Base-by-base conservation (phyloP, 2,797 vertebrate species). In the Synanceia verrucosa region DNA sequence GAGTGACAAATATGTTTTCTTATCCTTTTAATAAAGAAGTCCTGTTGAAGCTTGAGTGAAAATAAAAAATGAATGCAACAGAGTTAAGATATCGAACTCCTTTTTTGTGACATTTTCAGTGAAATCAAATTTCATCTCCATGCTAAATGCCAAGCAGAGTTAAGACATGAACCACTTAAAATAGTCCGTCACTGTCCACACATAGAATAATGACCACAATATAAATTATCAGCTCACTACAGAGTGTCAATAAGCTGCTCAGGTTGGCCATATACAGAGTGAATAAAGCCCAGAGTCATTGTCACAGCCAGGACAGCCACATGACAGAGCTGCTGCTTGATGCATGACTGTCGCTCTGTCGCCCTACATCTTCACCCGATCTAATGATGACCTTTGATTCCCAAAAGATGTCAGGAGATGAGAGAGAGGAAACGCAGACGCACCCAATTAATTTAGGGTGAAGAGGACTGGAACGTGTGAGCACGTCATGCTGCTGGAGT, bases 381-480 rank as follows among this genome's bases (percentile, higher is more conserved):
- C 84, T 91, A 91, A 91, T 86, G 86, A 90, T 84, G 86, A 93
- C 90, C 91, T 93, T 89, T 91, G 90, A 91, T 86, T 89, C 79
- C 86, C 82, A 84, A 86, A 89, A 88, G 89, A 88, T 90, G 89
- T 91, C 90, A 84, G 72, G 79, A 78, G 79, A 88, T 31, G 74
- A 70, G 63, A 72, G 76, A 79, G 82, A 79, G 83, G 75, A 87
- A 82, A 84, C 44, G 63, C 73, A 74, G 83, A 85, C 43, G 58
- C 83, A 64, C 77, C 90, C 90, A 92, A 90, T 93, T 91, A 90
- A 87, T 87, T 89, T 86, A 66, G 82, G 88, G 77, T 65, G 90
- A 85, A 77, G 78, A 85, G 71, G 79, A 89, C 72, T 76, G 82
- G 77, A 84, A 81, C 73, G 70, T 86, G 88, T 81, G 84, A 70